Evolutionary conservation across 2,113 vertebrate species (phyloP).

Genomic region (Laterallus jamaicensis): DNA sequence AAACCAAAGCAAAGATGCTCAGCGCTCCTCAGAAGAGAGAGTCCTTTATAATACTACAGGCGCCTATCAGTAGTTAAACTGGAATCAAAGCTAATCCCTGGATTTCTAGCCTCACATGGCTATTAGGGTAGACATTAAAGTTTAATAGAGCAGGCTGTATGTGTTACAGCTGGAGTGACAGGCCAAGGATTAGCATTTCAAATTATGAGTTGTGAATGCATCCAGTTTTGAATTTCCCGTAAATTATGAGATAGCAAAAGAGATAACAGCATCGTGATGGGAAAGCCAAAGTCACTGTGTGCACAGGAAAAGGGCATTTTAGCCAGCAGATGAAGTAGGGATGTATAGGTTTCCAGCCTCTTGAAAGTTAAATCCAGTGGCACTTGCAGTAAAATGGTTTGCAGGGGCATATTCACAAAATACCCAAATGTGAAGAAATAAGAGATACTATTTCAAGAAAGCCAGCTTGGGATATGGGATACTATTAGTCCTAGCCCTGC

Average conservation of each 20-base stretch:
- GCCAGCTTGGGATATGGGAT: neutral
- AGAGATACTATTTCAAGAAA: neutral
- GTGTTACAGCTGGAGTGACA: conserved; percentile 60
- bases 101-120: conserved; percentile 56
- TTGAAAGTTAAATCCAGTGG: neutral
- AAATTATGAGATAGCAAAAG: neutral
- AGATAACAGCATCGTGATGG: neutral
- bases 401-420: neutral
- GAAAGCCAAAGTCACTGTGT: neutral
- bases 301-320: neutral
- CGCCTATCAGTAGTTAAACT: conserved; percentile 57
- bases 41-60: conserved; percentile 33
- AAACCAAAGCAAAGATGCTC: conserved; percentile 5
- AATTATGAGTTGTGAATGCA: conserved; percentile 47
- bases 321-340: neutral
- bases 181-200: conserved; percentile 58
- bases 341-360: neutral
- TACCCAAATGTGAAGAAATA: neutral
- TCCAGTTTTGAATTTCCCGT: conserved; percentile 55
- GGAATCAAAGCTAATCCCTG: conserved; percentile 70
- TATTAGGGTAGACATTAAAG: conserved; percentile 58
- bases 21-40: neutral
- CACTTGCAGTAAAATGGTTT: neutral
- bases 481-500: neutral
- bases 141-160: conserved; percentile 47